These are phyloP conservation scores for Phainopepla nitens DNA, from an alignment of 2,113 vertebrate species.

Conservation along the genomic window DNA sequence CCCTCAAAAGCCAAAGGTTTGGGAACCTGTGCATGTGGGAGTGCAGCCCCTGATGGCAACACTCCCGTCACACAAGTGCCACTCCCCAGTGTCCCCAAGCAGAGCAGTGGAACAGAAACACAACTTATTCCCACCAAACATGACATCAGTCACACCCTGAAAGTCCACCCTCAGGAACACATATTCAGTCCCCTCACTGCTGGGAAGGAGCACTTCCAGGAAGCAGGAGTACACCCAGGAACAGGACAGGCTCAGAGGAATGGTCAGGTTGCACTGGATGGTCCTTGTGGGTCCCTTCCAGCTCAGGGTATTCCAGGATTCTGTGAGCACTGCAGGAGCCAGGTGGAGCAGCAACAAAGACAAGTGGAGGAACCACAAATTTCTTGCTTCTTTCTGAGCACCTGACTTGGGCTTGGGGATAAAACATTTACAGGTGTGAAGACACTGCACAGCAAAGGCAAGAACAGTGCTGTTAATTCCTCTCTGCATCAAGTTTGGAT, in stretches of 20 bases:
- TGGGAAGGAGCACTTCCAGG: not conserved
- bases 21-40: not conserved
- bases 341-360: not conserved
- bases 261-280: not conserved
- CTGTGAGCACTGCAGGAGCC: not conserved
- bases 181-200: not conserved
- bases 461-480: not conserved
- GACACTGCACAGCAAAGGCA: not conserved
- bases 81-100: not conserved
- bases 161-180: accelerated
- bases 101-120: too few species aligned
- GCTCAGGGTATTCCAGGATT: not conserved
- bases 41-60: not conserved
- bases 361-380: not conserved
- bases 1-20: not conserved
- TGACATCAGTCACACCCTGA: not conserved
- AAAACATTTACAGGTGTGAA: not conserved
- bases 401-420: not conserved
- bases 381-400: not conserved
- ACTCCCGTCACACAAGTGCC: accelerated
- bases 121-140: not conserved
- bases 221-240: not conserved
- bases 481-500: not conserved
- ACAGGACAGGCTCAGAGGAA: not conserved
- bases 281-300: not conserved